These are phyloP conservation scores for Xenentodon cancila DNA, from an alignment of 2,797 vertebrate genomes.

Conservation along the genomic window DNA sequence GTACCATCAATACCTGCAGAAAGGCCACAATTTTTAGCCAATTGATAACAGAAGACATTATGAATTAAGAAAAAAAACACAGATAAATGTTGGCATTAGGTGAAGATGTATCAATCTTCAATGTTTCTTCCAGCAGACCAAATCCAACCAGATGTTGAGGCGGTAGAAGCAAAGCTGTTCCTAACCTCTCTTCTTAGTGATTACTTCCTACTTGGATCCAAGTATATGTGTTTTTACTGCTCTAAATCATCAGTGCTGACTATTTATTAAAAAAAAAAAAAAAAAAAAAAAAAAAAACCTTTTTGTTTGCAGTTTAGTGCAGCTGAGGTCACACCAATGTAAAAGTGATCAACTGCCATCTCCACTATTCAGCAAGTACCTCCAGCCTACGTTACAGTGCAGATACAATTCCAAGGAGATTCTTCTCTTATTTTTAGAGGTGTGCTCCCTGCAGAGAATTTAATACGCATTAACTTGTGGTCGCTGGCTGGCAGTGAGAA, in stretches of 20 bases:
- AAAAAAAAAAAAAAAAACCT: neutral
- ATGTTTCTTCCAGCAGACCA: no score
- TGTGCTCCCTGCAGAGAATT: constrained; percentile 74
- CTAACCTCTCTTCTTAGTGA: no score
- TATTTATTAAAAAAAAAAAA: neutral
- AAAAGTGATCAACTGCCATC: constrained; percentile 39
- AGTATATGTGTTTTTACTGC: no score
- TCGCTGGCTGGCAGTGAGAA: constrained; percentile 59
- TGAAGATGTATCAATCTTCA: neutral
- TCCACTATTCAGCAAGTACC: constrained; percentile 43
- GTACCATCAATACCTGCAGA: neutral
- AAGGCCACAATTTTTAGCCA: constrained; percentile 2
- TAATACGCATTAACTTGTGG: constrained; percentile 70
- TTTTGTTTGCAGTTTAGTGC: constrained; percentile 9
- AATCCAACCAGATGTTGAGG: neutral
- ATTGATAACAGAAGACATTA: neutral
- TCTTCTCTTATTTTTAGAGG: constrained; percentile 78
- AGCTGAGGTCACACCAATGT: constrained; percentile 47
- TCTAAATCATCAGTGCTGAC: neutral
- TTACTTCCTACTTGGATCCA: no score
- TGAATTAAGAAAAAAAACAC: neutral
- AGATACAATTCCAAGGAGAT: constrained; percentile 71
- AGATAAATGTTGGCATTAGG: neutral
- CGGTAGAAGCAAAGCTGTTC: neutral
- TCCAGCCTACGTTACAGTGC: constrained; percentile 54